phyloP scores from a whole-genome alignment of 2,113 vertebrate species.

The Rutilus rutilus region DNA sequence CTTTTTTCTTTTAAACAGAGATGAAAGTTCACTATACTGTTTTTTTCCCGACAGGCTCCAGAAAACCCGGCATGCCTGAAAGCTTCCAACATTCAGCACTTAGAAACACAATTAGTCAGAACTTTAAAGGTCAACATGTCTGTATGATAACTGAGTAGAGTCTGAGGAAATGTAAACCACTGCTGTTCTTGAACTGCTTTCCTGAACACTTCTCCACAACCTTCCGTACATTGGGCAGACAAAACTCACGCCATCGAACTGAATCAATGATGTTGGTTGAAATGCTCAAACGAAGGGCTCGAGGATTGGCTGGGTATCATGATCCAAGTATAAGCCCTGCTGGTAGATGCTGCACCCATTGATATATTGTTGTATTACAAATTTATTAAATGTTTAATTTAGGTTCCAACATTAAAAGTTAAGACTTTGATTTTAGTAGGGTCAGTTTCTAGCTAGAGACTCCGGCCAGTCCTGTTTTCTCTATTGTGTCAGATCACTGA shows the following conservation, averaged over 20 bases:
- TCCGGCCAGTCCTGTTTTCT: too few relatives aligned
- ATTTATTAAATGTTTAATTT: too few relatives aligned
- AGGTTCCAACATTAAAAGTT: too few relatives aligned
- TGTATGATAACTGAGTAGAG: not conserved
- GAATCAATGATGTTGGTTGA: not conserved
- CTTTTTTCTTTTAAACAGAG: slow-evolving; percentile 47
- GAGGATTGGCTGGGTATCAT: too few relatives aligned
- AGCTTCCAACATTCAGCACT: not conserved
- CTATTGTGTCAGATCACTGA: too few relatives aligned
- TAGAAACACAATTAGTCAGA: not conserved
- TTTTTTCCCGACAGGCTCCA: not conserved
- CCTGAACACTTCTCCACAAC: not conserved
- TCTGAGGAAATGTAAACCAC: not conserved
- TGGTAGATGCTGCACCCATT: too few relatives aligned
- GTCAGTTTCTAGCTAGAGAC: too few relatives aligned
- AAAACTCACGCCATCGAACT: not conserved
- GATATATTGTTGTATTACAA: too few relatives aligned
- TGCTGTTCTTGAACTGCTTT: not conserved
- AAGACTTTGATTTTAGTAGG: too few relatives aligned
- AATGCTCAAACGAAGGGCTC: not conserved
- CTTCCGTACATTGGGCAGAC: not conserved
- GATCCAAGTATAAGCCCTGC: too few relatives aligned
- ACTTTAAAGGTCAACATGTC: not conserved
- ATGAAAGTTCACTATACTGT: not conserved
- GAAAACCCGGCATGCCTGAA: not conserved